phyloP scores from a whole-genome alignment of 2,113 vertebrate genomes.

The Gymnarchus niloticus region DNA sequence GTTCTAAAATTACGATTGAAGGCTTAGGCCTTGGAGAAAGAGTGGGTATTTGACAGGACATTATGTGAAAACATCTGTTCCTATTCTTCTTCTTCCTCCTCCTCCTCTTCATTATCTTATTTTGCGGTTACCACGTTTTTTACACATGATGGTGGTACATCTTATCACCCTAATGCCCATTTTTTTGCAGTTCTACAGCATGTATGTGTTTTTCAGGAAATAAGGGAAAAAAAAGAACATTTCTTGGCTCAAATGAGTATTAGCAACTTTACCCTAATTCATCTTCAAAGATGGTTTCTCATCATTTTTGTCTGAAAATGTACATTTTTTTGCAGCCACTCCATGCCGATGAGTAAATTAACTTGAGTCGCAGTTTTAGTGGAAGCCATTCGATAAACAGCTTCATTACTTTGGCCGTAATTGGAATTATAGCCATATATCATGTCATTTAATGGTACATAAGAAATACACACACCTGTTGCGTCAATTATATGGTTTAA shows the following conservation, averaged over 20 bases:
- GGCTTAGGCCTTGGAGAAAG: neutral
- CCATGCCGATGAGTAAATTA: neutral
- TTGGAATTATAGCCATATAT: neutral
- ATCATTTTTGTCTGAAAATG: neutral
- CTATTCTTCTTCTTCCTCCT: no score
- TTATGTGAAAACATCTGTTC: no score
- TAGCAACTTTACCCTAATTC: slow-evolving; percentile 1
- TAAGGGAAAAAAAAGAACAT: neutral
- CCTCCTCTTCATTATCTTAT: no score
- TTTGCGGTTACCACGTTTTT: no score
- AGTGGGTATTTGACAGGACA: no score
- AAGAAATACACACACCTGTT: no score
- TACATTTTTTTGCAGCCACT: neutral
- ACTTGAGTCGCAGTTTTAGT: neutral
- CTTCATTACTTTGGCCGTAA: neutral
- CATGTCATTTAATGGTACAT: slow-evolving; percentile 5
- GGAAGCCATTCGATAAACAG: neutral
- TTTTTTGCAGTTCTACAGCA: neutral
- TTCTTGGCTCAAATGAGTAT: neutral
- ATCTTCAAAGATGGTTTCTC: neutral
- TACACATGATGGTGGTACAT: no score
- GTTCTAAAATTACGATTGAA: neutral
- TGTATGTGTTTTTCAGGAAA: neutral
- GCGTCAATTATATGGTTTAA: slow-evolving; percentile 4
- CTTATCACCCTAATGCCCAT: neutral